Evolutionary conservation across 2,113 vertebrate species (phyloP).

Genomic region (Calidris pygmaea): DNA sequence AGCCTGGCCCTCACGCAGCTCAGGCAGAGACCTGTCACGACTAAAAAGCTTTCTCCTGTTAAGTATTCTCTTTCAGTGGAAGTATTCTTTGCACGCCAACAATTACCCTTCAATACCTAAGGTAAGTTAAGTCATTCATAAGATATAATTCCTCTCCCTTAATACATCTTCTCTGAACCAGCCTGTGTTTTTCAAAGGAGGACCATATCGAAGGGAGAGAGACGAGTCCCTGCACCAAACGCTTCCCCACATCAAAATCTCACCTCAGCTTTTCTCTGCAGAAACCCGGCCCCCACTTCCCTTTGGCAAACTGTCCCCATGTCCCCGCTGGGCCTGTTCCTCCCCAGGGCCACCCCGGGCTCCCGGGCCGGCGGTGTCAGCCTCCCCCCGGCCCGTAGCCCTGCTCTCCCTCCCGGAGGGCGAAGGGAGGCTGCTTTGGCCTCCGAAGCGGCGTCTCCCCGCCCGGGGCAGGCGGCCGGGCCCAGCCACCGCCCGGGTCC

Average conservation of each 20-base stretch:
- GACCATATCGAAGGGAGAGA: neutral
- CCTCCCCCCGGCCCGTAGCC: fast-evolving
- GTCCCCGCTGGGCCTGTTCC: neutral
- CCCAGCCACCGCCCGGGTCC: neutral
- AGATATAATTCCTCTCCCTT: neutral
- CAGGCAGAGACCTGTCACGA: neutral
- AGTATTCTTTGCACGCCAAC: neutral
- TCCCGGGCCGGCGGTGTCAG: fast-evolving
- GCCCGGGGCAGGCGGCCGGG: neutral
- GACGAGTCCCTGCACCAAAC: neutral
- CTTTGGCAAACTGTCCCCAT: fast-evolving
- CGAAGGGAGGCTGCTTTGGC: neutral
- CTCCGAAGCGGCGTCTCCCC: neutral
- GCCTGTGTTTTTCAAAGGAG: neutral
- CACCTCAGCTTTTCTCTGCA: fast-evolving
- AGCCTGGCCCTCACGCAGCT: neutral
- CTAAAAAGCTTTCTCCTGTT: neutral
- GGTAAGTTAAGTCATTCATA: neutral
- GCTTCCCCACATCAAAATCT: neutral
- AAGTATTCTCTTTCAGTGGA: neutral
- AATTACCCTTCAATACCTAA: neutral
- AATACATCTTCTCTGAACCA: neutral
- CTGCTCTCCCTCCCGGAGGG: neutral
- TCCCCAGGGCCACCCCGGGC: neutral
- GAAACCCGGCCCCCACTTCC: neutral